Evolutionary conservation across 2,888 invertebrate species (phyloP).

Genomic region (Chrysina gloriosa): DNA sequence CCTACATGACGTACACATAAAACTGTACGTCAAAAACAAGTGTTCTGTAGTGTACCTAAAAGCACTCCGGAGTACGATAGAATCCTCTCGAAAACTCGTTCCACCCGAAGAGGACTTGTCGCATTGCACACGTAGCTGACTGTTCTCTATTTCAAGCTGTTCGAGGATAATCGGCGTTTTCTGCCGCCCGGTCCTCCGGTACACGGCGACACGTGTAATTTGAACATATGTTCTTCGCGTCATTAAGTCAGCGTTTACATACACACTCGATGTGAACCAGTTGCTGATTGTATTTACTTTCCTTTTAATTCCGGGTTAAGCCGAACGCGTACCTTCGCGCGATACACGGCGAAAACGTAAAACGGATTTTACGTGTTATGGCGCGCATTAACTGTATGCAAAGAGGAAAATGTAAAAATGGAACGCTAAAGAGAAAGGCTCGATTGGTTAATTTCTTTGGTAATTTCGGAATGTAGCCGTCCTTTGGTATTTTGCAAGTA

Average conservation of each 20-base stretch:
- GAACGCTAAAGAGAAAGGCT: no score
- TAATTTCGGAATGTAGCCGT: no score
- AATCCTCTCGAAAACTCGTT: slow-evolving; percentile 6
- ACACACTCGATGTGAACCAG: not conserved
- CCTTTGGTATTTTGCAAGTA: no score
- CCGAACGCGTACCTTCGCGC: not conserved
- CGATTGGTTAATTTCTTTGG: no score
- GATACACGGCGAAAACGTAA: no score
- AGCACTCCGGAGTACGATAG: not conserved
- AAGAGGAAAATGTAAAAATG: no score
- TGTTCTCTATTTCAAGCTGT: not conserved
- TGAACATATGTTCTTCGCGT: not conserved
- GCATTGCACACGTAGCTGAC: slow-evolving; percentile 7
- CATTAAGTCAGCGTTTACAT: slow-evolving; percentile 10
- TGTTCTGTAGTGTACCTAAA: not conserved
- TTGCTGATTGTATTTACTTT: not conserved
- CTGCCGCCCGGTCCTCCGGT: not conserved
- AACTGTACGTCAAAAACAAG: not conserved
- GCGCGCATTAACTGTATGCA: no score
- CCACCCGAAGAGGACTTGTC: not conserved
- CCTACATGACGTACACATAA: not conserved
- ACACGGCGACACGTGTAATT: not conserved
- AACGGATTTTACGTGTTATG: no score
- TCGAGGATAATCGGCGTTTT: not conserved
- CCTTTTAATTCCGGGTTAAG: slow-evolving; percentile 19